A percentile compares a stretch with the other conserved stretches of the same genome.
phyloP scores from a whole-genome alignment of 1,140 invertebrate species.

The Ridgeia piscesae region DNA sequence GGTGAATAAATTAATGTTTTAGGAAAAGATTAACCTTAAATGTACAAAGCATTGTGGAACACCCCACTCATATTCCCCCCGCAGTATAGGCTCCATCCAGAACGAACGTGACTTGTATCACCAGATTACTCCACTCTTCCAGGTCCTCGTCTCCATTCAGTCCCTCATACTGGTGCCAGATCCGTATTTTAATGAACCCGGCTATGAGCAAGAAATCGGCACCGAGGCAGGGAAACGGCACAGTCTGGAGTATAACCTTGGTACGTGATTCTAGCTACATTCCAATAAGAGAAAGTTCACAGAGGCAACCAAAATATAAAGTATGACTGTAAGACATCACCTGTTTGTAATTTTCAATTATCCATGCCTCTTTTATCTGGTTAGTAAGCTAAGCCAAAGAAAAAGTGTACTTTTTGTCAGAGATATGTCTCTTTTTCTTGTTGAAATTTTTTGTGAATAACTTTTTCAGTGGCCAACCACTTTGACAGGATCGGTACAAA shows the following conservation, averaged over 20 bases:
- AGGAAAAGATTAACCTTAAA: too few relatives aligned
- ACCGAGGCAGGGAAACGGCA: conserved; percentile 39
- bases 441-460: not conserved
- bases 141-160: conserved; percentile 36
- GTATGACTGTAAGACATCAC: not conserved
- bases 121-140: not conserved
- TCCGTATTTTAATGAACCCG: conserved; percentile 38
- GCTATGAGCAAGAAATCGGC: conserved; percentile 39
- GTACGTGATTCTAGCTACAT: conserved; percentile 22
- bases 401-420: not conserved
- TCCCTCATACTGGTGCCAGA: conserved; percentile 35
- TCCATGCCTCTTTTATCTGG: not conserved
- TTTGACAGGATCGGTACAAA: too few relatives aligned
- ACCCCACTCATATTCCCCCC: too few relatives aligned
- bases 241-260: conserved; percentile 41
- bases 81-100: too few relatives aligned
- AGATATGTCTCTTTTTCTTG: not conserved
- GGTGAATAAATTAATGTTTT: too few relatives aligned
- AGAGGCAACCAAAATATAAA: not conserved
- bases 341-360: not conserved
- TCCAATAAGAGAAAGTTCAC: not conserved
- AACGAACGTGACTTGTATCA: too few relatives aligned
- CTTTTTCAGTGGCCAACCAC: not conserved
- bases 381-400: not conserved
- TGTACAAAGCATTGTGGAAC: too few relatives aligned